phyloP scores from a whole-genome alignment of 1,140 invertebrate species.

The Piezodorus guildinii region DNA sequence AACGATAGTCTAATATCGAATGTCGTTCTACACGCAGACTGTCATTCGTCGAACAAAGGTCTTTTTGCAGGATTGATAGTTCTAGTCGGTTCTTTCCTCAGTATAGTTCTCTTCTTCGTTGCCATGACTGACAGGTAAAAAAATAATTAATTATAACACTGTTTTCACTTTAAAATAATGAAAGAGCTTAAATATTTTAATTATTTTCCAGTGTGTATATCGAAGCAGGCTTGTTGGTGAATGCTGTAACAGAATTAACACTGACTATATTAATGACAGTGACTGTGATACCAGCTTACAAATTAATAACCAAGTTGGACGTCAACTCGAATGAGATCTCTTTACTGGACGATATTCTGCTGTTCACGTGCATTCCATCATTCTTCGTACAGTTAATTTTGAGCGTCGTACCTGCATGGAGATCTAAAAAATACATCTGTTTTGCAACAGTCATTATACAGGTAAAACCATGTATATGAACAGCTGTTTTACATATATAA shows the following conservation, averaged over 20 bases:
- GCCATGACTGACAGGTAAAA: conserved; percentile 42
- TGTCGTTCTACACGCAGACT: conserved; percentile 54
- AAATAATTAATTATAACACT: conserved; percentile 11
- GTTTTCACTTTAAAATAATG: neutral
- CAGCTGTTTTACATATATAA: no score
- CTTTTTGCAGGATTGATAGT: conserved; percentile 53
- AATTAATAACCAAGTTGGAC: conserved; percentile 47
- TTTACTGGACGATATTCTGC: conserved; percentile 53
- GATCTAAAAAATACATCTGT: conserved; percentile 39
- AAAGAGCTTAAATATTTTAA: neutral
- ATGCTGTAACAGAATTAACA: conserved; percentile 36
- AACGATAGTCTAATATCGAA: conserved; percentile 42
- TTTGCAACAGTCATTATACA: conserved; percentile 41
- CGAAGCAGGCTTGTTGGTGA: conserved; percentile 36
- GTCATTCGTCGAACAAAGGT: conserved; percentile 57
- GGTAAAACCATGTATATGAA: conserved; percentile 34
- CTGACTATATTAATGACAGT: conserved; percentile 43
- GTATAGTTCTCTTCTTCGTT: conserved; percentile 55
- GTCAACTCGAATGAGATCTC: conserved; percentile 51
- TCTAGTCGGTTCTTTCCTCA: conserved; percentile 48
- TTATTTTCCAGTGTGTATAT: conserved; percentile 33
- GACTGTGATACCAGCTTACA: conserved; percentile 42
- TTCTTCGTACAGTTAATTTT: conserved; percentile 58
- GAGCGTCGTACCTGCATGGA: conserved; percentile 47
- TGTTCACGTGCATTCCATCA: conserved; percentile 58